These are phyloP conservation scores for Tanytarsus gracilentus DNA, from an alignment of 2,888 invertebrate species.

Conservation along the genomic window DNA sequence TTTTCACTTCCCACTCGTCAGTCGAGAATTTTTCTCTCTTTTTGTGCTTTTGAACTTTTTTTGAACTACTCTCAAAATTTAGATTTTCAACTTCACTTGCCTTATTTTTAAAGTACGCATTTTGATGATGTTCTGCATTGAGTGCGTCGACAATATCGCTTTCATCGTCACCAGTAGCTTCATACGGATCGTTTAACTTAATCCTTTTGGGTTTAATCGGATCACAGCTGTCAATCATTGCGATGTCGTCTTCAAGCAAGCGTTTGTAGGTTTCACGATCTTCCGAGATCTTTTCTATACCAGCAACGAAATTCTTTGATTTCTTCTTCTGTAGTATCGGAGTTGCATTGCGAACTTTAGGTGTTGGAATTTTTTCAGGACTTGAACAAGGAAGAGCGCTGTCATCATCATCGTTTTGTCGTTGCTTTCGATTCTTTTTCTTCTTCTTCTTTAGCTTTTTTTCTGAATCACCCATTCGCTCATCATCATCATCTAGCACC, in stretches of 20 bases:
- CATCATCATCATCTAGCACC: too few species aligned
- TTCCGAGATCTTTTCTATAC: not conserved
- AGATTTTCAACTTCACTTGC: not conserved
- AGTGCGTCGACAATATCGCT: conserved; percentile 4
- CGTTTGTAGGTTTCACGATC: not conserved
- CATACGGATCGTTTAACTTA: not conserved
- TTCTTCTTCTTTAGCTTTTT: too few species aligned
- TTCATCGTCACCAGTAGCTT: not conserved
- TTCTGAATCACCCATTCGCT: too few species aligned
- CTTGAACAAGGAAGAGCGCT: too few species aligned
- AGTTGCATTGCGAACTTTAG: not conserved
- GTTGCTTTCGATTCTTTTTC: too few species aligned
- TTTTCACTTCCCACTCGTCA: too few species aligned
- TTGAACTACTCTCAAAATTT: not conserved
- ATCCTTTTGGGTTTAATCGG: not conserved
- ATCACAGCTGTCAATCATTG: not conserved
- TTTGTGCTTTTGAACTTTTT: not conserved
- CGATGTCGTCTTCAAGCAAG: not conserved
- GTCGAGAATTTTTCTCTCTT: too few species aligned
- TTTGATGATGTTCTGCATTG: not conserved
- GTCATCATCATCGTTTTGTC: too few species aligned
- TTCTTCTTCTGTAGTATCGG: conserved; percentile 6
- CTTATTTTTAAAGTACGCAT: not conserved
- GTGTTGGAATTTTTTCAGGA: too few species aligned
- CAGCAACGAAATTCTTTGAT: not conserved